Evolutionary conservation across 1,140 invertebrate genomes (phyloP).

Genomic region (Melitaea cinxia): DNA sequence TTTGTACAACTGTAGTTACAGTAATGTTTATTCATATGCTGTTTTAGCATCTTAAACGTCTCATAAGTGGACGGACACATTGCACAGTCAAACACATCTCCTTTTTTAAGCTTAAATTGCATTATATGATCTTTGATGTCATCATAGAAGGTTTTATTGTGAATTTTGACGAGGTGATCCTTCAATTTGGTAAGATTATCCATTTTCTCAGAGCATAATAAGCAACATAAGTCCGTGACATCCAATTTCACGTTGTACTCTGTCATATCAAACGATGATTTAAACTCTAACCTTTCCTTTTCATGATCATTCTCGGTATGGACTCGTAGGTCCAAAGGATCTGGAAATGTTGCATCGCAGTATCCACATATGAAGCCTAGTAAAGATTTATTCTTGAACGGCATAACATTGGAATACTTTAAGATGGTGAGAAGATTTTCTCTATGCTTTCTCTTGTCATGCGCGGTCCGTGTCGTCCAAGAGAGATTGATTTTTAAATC

Average conservation of each 20-base stretch:
- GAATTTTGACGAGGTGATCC: constrained; percentile 52
- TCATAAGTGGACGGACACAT: constrained; percentile 63
- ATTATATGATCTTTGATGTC: constrained; percentile 67
- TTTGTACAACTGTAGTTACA: constrained; percentile 60
- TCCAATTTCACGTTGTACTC: constrained; percentile 66
- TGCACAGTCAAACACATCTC: constrained; percentile 60
- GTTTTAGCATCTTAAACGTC: constrained; percentile 73
- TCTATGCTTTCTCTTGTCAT: constrained; percentile 56
- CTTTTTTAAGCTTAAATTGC: constrained; percentile 64
- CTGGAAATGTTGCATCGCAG: constrained; percentile 54
- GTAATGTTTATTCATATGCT: constrained; percentile 77
- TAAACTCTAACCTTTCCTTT: constrained; percentile 52
- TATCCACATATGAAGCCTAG: constrained; percentile 63
- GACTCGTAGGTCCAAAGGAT: constrained; percentile 52
- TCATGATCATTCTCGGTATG: constrained; percentile 56
- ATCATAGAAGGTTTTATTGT: constrained; percentile 51
- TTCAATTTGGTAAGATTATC: constrained; percentile 50
- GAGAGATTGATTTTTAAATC: constrained; percentile 44
- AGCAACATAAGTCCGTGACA: constrained; percentile 50
- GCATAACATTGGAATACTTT: constrained; percentile 57
- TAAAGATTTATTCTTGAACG: constrained; percentile 60
- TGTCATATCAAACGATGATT: constrained; percentile 51
- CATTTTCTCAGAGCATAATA: constrained; percentile 48
- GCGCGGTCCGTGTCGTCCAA: constrained; percentile 32
- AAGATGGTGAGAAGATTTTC: constrained; percentile 60